Evolutionary conservation across 2,888 invertebrate genomes (phyloP).

Genomic region (Sabatieria punctata): DNA sequence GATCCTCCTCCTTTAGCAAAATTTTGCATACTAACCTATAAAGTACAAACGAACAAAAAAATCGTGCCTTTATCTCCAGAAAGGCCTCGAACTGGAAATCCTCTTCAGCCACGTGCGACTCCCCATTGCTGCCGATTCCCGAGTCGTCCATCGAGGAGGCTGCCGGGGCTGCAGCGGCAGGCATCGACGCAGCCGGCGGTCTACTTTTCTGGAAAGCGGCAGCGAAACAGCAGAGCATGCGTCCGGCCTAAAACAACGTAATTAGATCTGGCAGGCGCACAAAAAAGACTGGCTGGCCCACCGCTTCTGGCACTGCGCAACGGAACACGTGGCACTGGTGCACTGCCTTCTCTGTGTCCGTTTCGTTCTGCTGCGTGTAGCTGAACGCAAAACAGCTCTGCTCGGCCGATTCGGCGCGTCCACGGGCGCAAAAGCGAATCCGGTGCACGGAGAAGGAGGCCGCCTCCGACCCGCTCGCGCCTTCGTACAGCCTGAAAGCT

Average conservation of each 20-base stretch:
- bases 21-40: no score
- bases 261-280: background rate
- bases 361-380: constrained; percentile 63
- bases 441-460: constrained; percentile 74
- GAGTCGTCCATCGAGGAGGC: background rate
- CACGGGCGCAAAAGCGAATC: constrained; percentile 84
- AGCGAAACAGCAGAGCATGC: constrained; percentile 56
- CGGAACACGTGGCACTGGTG: constrained; percentile 95
- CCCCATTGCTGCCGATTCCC: background rate
- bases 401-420: constrained; percentile 59
- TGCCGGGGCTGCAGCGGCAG: background rate
- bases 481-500: constrained; percentile 48
- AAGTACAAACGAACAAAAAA: no score
- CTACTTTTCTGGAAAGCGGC: constrained; percentile 65
- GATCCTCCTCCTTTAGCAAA: constrained; percentile 56
- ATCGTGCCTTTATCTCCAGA: constrained; percentile 53
- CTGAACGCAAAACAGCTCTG: constrained; percentile 95
- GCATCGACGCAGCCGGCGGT: background rate
- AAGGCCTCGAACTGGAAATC: constrained; percentile 75
- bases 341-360: constrained; percentile 39
- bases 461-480: constrained; percentile 58
- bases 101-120: constrained; percentile 22
- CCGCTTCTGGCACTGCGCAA: constrained; percentile 81
- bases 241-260: constrained; percentile 35
- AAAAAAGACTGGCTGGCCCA: constrained; percentile 38